Evolutionary conservation across 2,888 invertebrate species (phyloP).

Genomic region (Siphonodentalium dalli): DNA sequence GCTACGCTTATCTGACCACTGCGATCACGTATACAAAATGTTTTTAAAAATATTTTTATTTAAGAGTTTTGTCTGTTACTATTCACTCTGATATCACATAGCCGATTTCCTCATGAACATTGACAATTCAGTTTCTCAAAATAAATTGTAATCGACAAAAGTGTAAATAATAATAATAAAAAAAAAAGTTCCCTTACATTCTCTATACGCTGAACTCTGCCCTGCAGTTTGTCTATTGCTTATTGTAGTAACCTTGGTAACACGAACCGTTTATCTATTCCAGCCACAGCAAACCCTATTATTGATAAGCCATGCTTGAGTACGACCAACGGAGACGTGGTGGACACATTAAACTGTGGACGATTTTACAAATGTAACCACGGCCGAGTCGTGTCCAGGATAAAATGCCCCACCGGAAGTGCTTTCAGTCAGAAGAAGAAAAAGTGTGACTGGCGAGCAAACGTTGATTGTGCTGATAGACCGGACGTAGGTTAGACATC

Average conservation of each 20-base stretch:
- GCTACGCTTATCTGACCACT: too few species aligned
- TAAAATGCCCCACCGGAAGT: slow-evolving; percentile 35
- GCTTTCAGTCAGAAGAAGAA: slow-evolving; percentile 29
- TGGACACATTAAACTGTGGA: slow-evolving; percentile 32
- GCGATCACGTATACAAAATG: too few species aligned
- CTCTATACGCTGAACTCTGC: too few species aligned
- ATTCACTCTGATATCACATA: too few species aligned
- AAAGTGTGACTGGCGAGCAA: slow-evolving; percentile 38
- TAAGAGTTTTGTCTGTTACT: too few species aligned
- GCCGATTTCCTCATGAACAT: too few species aligned
- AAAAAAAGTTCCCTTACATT: too few species aligned
- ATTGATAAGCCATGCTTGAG: slow-evolving; percentile 39
- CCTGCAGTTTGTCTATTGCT: not conserved
- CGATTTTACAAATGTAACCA: slow-evolving; percentile 43
- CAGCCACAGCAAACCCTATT: slow-evolving; percentile 38
- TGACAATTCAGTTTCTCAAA: too few species aligned
- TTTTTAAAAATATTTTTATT: too few species aligned
- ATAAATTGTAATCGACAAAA: too few species aligned
- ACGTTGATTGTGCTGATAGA: slow-evolving; percentile 29
- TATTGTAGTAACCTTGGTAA: not conserved
- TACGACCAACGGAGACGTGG: slow-evolving; percentile 35
- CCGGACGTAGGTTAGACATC: too few species aligned
- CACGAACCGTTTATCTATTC: not conserved
- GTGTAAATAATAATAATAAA: too few species aligned
- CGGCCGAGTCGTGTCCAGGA: slow-evolving; percentile 37